These are phyloP conservation scores for Psittacus erithacus DNA, from an alignment of 2,113 vertebrate species.

Conservation along the genomic window DNA sequence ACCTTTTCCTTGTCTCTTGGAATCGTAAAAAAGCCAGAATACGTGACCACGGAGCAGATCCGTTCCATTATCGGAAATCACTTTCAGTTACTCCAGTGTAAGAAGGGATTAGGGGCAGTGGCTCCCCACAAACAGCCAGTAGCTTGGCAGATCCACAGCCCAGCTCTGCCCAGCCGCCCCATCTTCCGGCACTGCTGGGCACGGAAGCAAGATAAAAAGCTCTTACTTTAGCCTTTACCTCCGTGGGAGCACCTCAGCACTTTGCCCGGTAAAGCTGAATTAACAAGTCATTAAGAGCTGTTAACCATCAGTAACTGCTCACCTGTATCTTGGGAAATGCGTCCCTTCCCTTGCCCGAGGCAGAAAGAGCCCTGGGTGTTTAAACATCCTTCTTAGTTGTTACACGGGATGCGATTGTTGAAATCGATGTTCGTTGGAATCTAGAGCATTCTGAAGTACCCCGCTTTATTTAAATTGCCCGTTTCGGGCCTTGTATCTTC, in stretches of 20 bases:
- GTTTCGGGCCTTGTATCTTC: neutral
- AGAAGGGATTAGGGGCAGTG: neutral
- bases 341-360: neutral
- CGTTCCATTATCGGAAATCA: neutral
- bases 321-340: neutral
- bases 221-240: neutral
- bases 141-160: too few species aligned
- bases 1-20: slow-evolving; percentile 11
- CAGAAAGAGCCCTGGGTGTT: neutral
- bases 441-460: neutral
- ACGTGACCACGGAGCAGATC: neutral
- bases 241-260: neutral
- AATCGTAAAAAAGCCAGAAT: neutral
- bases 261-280: neutral
- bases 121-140: neutral
- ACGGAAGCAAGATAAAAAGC: neutral
- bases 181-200: neutral
- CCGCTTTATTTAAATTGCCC: neutral
- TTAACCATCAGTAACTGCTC: neutral
- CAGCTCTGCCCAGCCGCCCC: accelerated
- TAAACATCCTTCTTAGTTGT: neutral
- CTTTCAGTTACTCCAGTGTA: neutral
- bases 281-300: neutral
- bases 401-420: accelerated
- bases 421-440: neutral